Conservation (phyloP, 2,888 invertebrate genomes). For the Diarsia brunnea region DNA sequence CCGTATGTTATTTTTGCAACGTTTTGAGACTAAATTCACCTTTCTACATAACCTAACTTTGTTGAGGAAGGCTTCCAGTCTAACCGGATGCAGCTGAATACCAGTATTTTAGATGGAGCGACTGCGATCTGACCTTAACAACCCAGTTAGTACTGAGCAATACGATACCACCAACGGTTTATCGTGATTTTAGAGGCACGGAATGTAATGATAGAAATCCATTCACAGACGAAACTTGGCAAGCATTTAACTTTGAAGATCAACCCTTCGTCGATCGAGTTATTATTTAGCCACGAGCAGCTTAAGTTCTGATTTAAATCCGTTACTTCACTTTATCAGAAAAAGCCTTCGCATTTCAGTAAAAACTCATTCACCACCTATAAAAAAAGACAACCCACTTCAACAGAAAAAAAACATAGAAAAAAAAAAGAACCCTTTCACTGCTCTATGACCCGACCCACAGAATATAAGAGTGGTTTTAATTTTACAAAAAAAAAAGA, state of each 20-base stretch:
- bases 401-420: neutral
- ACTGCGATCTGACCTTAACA: neutral
- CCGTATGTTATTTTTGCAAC: neutral
- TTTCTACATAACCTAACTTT: neutral
- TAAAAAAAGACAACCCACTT: neutral
- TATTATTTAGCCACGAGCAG: neutral
- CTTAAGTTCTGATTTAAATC: neutral
- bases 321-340: neutral
- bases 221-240: neutral
- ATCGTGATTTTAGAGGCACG: too few species aligned
- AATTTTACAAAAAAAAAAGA: constrained; percentile 71
- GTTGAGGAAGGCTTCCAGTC: neutral
- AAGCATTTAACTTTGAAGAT: neutral
- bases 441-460: constrained; percentile 37
- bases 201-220: neutral
- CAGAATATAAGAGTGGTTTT: constrained; percentile 67
- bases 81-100: neutral
- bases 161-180: too few species aligned
- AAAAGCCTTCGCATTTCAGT: neutral
- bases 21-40: too few species aligned
- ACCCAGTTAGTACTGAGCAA: neutral
- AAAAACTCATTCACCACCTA: neutral
- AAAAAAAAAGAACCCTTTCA: constrained; percentile 10
- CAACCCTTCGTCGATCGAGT: neutral
- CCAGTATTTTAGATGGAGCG: neutral